Base-by-base conservation (phyloP, 1,140 invertebrate species). In the Drosophila virilis region DNA sequence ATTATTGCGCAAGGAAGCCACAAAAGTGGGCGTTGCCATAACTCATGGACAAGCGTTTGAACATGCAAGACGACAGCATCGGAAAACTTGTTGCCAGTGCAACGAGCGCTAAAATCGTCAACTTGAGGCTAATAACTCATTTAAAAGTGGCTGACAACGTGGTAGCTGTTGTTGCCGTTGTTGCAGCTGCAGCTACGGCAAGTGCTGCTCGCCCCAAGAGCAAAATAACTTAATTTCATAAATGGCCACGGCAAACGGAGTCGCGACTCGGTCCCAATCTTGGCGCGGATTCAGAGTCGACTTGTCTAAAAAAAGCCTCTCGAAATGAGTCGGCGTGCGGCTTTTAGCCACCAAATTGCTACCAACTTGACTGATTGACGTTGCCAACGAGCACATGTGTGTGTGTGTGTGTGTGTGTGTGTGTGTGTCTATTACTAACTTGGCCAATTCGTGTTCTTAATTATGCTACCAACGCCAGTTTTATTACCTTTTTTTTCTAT, bases 141-240 rank as follows among this genome's bases (percentile, higher is more conserved):
- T 88, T 88, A 89, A 83, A 71, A 72, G 77, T 71, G 77, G 58
- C 74, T 82, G 79, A 80, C 82, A 82, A 62, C 57, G 43, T 59
- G 8, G 77, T 59, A 64, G 79, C 70, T 68, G 68, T 40, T 54
- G 51, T 58, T 66, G 62, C 17, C 17, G 17, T 17, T 17, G 17
- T 48, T 45, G 70, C 6, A 35, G 52, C 32, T 68, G 64, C 8
- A 22, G 22, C 22, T 22, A 17, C 17, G 17, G 17, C 75, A 67
- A 55, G 48, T 72, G 72, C 59, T 57, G 50, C 62, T 68, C 57
- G 84, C 83, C 77, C 89, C 88, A 77, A 77, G 88, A 91, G 90
- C 82, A 88, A 91, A 91, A 91, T 91, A 91, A 91, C 90, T 91
- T 91, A 84, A 91, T 91, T 91, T 91, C 78, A 91, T 88, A 91